Base-by-base conservation (phyloP, 1,140 invertebrate genomes). In the Drosophila neocordata region DNA sequence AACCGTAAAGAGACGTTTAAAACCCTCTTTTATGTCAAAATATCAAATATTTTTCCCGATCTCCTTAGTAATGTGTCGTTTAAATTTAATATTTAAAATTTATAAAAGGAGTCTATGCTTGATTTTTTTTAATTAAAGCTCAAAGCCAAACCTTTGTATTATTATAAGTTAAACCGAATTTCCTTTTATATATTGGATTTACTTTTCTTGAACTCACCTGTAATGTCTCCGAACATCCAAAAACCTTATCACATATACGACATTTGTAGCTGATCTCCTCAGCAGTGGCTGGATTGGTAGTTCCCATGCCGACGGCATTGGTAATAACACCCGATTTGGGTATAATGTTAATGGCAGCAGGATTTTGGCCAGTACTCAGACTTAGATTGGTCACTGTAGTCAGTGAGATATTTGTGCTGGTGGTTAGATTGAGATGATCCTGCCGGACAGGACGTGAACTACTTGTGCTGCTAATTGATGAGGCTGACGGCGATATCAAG, bases 181-280 rank as follows among this genome's bases (percentile, higher is more conserved):
- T n/a, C n/a, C n/a, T n/a, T n/a, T n/a, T n/a, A n/a, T n/a, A n/a
- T n/a, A n/a, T n/a, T n/a, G n/a, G n/a, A n/a, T n/a, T n/a, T n/a
- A n/a, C n/a, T n/a, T n/a, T n/a, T n/a, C n/a, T n/a, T n/a, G n/a
- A n/a, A 8, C 83, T 91, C 63, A 91, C 90, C 84, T 91, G 84
- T 20, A 92, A 56, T n/a, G 89, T 91, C 62, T 88, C 78, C 2
- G 83, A 82, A 74, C 89, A 91, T n/a, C 90, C 91, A 53, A 91
- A 91, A 48, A 91, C 84, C 60, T 92, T 92, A 48, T 91, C 90
- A 63, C 91, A 92, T 13, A 92, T 90, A 34, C 77, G 70, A 52
- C 91, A 92, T 60, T 91, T 91, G 52, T 79, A 91, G 70, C 88
- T 91, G 13, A 90, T 83, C 57, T 91, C 90, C 61, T 91, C 90